Percentiles rank a stretch among this genome's conserved stretches.
phyloP scores from a whole-genome alignment of 2,888 invertebrate species.

The Pollenia labialis region DNA sequence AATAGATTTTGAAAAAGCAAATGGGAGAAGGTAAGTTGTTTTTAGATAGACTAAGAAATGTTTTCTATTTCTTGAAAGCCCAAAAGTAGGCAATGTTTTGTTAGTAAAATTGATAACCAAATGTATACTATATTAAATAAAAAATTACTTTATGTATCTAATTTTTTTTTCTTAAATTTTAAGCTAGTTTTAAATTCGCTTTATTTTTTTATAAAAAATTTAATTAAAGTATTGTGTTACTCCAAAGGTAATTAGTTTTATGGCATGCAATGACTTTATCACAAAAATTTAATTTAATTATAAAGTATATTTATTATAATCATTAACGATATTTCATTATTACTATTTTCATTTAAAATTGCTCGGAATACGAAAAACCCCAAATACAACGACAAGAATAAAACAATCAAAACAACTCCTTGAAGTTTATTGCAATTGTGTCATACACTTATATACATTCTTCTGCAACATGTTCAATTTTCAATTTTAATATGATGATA shows the following conservation, averaged over 20 bases:
- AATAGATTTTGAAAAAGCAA: not conserved
- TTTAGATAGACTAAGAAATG: too few species aligned
- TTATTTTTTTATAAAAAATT: not conserved
- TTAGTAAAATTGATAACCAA: too few species aligned
- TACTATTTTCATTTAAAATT: conserved; percentile 12
- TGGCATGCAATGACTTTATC: conserved; percentile 18
- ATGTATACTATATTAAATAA: too few species aligned
- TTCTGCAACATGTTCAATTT: conserved; percentile 24
- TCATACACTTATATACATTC: not conserved
- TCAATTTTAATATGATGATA: not conserved
- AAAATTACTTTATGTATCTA: too few species aligned
- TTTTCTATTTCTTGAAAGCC: not conserved
- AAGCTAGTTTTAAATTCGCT: too few species aligned
- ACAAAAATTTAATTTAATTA: conserved; percentile 11
- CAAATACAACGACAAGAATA: not conserved
- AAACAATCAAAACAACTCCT: conserved; percentile 19
- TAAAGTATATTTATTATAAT: not conserved
- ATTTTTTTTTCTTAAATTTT: too few species aligned
- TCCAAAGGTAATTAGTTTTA: not conserved
- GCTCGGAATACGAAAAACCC: not conserved
- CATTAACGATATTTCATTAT: conserved; percentile 15
- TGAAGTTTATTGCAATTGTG: conserved; percentile 36
- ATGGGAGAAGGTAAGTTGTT: too few species aligned
- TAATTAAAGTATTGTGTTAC: not conserved
- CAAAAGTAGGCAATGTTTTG: conserved; percentile 30